Conservation (phyloP, 2,113 vertebrate genomes). For the Morone chrysops region DNA sequence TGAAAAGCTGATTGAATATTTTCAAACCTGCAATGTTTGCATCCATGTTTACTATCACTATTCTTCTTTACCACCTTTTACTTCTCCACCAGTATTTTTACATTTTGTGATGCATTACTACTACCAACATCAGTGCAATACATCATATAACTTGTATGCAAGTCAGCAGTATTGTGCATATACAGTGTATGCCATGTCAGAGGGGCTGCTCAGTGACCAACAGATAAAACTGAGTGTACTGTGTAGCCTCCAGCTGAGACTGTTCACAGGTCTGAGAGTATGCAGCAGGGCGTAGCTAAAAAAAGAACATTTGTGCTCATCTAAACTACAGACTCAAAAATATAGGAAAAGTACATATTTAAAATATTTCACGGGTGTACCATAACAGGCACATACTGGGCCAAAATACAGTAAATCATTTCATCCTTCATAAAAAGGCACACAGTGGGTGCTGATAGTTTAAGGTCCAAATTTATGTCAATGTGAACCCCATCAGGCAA, state of each 20-base stretch:
- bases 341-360: slow-evolving; percentile 4
- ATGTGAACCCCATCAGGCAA: slow-evolving; percentile 2
- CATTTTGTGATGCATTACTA: not conserved
- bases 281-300: slow-evolving; percentile 28
- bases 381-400: not conserved
- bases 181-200: not conserved
- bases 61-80: not conserved
- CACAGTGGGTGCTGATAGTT: not conserved
- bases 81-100: not conserved
- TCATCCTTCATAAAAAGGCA: not conserved
- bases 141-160: not conserved
- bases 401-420: not conserved
- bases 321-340: slow-evolving; percentile 25
- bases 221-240: slow-evolving; percentile 47
- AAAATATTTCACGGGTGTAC: not conserved
- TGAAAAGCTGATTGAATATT: not conserved
- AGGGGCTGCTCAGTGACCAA: slow-evolving; percentile 46
- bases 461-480: not conserved
- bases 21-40: not conserved
- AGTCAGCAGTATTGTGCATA: not conserved
- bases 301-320: slow-evolving; percentile 27
- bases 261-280: slow-evolving; percentile 21
- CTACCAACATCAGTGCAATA: not conserved
- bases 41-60: not conserved
- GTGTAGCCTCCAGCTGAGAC: slow-evolving; percentile 54